A percentile compares a stretch with the other conserved stretches of the same genome.
These are phyloP conservation scores for Chelonoidis abingdonii DNA, from an alignment of 2,113 vertebrate genomes.

Conservation along the genomic window DNA sequence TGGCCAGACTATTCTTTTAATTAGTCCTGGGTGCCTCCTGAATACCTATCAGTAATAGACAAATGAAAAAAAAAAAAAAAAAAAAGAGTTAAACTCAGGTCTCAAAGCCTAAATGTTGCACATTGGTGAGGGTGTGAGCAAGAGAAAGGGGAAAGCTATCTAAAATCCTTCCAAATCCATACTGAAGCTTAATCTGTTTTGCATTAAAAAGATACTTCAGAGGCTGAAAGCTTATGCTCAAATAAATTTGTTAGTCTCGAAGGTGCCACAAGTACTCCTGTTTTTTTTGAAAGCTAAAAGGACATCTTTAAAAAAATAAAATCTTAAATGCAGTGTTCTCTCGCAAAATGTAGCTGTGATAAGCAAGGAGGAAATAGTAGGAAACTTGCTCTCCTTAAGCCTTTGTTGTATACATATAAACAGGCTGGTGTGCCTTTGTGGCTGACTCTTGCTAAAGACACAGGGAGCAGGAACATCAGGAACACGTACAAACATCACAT, in stretches of 20 bases:
- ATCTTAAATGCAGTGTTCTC: background rate
- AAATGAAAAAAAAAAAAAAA: background rate
- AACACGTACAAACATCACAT: conserved; percentile 52
- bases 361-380: background rate
- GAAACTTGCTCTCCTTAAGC: background rate
- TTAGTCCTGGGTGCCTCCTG: background rate
- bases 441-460: background rate
- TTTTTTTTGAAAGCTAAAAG: background rate
- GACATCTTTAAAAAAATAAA: background rate
- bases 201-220: background rate
- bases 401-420: conserved; percentile 13
- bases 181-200: conserved; percentile 6
- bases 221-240: background rate
- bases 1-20: background rate
- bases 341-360: background rate
- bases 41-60: background rate
- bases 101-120: background rate
- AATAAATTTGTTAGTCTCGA: too few relatives aligned
- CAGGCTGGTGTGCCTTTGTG: background rate
- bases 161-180: background rate
- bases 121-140: background rate
- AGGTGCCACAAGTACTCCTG: too few relatives aligned
- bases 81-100: background rate
- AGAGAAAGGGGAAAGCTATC: background rate
- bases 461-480: conserved; percentile 39